Conservation (phyloP, 2,113 vertebrate species). For the Ageneiosus marmoratus region DNA sequence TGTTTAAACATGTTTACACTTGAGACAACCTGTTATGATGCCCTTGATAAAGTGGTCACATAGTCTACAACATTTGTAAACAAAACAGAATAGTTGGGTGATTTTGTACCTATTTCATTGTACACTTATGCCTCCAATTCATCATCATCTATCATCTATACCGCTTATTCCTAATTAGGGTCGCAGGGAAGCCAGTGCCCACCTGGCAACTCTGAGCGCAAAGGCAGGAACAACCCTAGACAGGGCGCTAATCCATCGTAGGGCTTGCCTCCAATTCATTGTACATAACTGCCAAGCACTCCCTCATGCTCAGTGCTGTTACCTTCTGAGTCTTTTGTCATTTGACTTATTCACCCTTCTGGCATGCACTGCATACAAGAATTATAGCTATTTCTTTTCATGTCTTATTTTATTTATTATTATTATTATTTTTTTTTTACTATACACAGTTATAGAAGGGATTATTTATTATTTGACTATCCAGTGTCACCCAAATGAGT, state of each 20-base stretch:
- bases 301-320: not conserved
- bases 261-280: constrained; percentile 52
- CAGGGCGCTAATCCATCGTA: too few species aligned
- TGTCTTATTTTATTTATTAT: too few species aligned
- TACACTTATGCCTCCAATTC: constrained; percentile 56
- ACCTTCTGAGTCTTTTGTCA: not conserved
- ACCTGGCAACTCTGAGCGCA: too few species aligned
- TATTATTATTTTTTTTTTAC: too few species aligned
- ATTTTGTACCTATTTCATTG: constrained; percentile 46
- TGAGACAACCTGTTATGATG: constrained; percentile 61
- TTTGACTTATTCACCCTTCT: not conserved
- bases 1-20: constrained; percentile 66
- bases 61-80: constrained; percentile 53
- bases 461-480: too few species aligned
- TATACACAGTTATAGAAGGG: too few species aligned
- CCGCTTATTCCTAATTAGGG: too few species aligned
- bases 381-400: too few species aligned
- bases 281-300: not conserved
- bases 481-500: too few species aligned
- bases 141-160: too few species aligned
- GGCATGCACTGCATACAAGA: not conserved
- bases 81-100: constrained; percentile 55
- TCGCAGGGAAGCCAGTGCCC: too few species aligned
- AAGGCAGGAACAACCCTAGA: too few species aligned
- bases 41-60: constrained; percentile 58